Conservation (phyloP, 2,113 vertebrate genomes). For the Theristicus caerulescens region DNA sequence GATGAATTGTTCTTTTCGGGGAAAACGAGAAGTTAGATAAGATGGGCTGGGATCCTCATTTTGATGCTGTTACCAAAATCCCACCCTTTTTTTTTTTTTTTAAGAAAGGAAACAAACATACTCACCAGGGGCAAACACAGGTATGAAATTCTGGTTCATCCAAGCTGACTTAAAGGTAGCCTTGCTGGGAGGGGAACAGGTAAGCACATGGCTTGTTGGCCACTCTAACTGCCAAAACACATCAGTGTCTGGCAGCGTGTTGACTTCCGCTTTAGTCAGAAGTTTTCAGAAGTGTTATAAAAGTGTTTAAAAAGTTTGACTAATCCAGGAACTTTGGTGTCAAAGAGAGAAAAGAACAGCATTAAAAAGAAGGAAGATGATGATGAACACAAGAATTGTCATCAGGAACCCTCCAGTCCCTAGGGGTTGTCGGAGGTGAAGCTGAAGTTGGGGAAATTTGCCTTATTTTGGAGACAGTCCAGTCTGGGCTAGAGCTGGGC, state of each 20-base stretch:
- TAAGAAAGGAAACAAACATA: not conserved
- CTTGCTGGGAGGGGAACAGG: not conserved
- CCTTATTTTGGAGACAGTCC: too few species aligned
- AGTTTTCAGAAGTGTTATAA: not conserved
- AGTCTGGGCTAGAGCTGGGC: not conserved
- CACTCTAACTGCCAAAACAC: not conserved
- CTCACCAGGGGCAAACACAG: not conserved
- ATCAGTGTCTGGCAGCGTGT: accelerated
- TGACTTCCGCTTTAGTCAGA: not conserved
- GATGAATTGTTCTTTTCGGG: not conserved
- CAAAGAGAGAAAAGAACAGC: not conserved
- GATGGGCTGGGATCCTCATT: not conserved
- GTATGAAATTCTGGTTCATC: not conserved
- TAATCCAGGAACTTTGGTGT: not conserved
- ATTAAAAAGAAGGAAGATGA: not conserved
- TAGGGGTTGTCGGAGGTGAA: not conserved
- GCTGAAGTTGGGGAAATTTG: not conserved
- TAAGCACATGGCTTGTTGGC: not conserved
- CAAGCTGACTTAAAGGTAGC: not conserved
- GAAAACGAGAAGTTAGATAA: not conserved
- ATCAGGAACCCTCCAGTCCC: not conserved
- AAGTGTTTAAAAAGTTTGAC: not conserved
- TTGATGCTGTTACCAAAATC: not conserved
- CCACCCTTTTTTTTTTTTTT: not conserved
- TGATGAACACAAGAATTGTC: not conserved